Conservation (phyloP, 2,113 vertebrate genomes). For the Chamaetylas fuelleborni region DNA sequence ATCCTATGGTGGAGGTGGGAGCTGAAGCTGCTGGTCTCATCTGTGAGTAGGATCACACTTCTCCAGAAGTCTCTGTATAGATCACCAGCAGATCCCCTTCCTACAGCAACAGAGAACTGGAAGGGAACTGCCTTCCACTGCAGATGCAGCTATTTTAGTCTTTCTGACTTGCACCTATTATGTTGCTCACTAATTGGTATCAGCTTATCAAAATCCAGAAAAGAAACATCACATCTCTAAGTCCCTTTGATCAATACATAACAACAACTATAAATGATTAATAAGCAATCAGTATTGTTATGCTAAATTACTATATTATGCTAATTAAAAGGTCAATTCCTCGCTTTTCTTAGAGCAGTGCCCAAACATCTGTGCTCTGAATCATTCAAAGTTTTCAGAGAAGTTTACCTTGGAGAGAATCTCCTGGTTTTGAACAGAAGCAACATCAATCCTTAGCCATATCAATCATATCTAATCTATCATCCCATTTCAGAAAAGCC, state of each 20-base stretch:
- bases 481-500: neutral
- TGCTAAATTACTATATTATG: neutral
- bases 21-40: neutral
- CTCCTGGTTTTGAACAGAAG: constrained; percentile 5
- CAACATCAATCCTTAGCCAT: neutral
- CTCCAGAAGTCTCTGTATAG: neutral
- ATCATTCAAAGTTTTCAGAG: neutral
- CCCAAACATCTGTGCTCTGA: neutral
- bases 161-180: neutral
- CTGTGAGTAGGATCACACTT: neutral
- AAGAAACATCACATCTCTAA: neutral
- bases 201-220: neutral
- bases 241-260: neutral
- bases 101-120: neutral
- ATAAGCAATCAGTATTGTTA: neutral
- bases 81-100: neutral
- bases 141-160: neutral
- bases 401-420: neutral
- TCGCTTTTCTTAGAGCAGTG: neutral
- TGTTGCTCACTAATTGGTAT: neutral
- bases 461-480: neutral
- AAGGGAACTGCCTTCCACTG: neutral
- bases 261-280: neutral
- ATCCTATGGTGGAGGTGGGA: neutral
- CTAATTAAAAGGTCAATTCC: neutral